Conservation (phyloP, 2,797 vertebrate species). For the Hydrolagus colliei region DNA sequence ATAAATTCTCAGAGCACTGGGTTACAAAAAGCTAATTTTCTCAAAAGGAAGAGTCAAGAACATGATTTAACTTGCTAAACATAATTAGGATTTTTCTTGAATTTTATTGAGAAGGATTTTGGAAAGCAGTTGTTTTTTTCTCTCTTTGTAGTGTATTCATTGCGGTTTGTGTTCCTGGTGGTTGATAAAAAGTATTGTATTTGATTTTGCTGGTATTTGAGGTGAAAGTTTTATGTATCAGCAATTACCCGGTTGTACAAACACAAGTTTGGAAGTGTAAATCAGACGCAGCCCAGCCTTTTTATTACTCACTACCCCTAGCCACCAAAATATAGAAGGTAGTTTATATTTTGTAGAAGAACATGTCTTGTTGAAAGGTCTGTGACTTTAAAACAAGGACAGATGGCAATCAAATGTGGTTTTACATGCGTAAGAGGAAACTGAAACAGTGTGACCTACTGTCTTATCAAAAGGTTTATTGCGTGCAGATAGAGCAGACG, state of each 20-base stretch:
- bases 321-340: background rate
- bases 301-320: background rate
- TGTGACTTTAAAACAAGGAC: background rate
- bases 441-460: background rate
- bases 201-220: no score
- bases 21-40: no score
- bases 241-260: background rate
- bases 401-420: constrained; percentile 15
- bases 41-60: no score
- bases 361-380: background rate
- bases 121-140: no score
- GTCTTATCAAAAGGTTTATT: background rate
- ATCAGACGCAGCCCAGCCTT: background rate
- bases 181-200: no score
- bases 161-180: no score
- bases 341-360: background rate
- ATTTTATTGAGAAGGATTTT: no score
- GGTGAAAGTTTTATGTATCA: no score
- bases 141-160: no score
- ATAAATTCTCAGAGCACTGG: no score
- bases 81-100: no score
- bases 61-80: no score
- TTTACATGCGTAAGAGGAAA: constrained; percentile 10
- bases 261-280: background rate
- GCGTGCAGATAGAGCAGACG: background rate